These are phyloP conservation scores for Peromyscus attwateri DNA, from an alignment of 2,797 vertebrate species.

Conservation along the genomic window DNA sequence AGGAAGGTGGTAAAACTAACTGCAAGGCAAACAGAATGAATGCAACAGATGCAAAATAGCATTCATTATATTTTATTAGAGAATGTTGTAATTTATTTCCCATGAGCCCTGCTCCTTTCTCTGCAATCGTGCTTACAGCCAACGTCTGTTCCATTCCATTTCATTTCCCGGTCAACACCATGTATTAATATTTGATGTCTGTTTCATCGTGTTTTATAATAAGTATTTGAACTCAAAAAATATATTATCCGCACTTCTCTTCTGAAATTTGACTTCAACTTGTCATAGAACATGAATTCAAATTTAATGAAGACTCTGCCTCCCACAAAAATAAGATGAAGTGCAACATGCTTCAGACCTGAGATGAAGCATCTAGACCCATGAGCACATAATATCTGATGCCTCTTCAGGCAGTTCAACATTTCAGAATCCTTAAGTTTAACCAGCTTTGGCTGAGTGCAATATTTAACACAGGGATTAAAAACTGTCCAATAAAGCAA, in stretches of 20 bases:
- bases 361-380: not conserved
- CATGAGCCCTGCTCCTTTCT: accelerated
- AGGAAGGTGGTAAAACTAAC: not conserved
- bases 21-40: not conserved
- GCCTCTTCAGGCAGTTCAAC: not conserved
- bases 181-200: not conserved
- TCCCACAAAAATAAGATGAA: slow-evolving; percentile 23
- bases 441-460: not conserved
- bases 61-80: not conserved
- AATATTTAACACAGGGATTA: slow-evolving; percentile 2
- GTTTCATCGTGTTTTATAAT: not conserved
- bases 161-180: not conserved
- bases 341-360: not conserved
- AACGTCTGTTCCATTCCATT: not conserved
- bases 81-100: not conserved
- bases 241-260: not conserved
- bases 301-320: not conserved
- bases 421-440: not conserved
- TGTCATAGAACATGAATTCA: slow-evolving; percentile 11
- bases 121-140: not conserved
- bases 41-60: not conserved
- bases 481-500: slow-evolving; percentile 42
- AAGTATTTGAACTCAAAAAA: not conserved
- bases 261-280: not conserved
- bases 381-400: not conserved